Percentiles rank a stretch among this genome's conserved stretches.
phyloP scores from a whole-genome alignment of 2,113 vertebrate genomes.

The Pardalotus punctatus region DNA sequence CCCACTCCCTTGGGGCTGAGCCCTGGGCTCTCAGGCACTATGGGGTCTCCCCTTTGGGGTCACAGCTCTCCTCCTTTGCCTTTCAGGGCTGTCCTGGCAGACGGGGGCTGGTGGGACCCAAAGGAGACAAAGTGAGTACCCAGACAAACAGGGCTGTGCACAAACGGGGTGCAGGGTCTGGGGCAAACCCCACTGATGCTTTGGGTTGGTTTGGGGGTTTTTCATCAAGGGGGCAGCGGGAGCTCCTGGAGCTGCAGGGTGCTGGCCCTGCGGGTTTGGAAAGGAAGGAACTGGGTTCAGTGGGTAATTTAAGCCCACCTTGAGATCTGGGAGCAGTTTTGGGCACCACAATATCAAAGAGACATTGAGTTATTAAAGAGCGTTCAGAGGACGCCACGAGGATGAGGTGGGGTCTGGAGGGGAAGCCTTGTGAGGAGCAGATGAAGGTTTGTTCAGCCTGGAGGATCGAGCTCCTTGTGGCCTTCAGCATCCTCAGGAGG shows the following conservation, averaged over 20 bases:
- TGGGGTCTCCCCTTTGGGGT: not conserved
- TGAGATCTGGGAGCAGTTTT: not conserved
- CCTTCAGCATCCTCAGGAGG: too few relatives aligned
- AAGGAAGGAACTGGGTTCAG: not conserved
- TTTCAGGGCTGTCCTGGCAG: conserved; percentile 82
- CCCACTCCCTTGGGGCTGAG: not conserved
- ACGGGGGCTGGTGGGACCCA: conserved; percentile 77
- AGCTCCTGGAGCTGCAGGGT: not conserved
- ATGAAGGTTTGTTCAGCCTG: not conserved
- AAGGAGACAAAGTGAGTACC: conserved; percentile 83
- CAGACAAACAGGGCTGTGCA: fast-evolving
- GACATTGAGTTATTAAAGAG: not conserved
- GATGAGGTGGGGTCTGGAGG: not conserved
- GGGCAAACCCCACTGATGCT: fast-evolving
- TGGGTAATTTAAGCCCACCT: not conserved
- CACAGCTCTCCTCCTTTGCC: not conserved
- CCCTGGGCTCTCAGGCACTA: not conserved
- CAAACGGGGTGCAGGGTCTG: fast-evolving
- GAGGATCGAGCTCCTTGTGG: too few relatives aligned
- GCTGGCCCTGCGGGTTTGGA: not conserved
- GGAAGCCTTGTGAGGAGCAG: not conserved
- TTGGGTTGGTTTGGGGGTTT: not conserved
- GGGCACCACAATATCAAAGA: not conserved
- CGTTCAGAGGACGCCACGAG: fast-evolving
- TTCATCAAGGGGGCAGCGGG: not conserved